Base-by-base conservation (phyloP, 2,797 vertebrate species). In the Myotis vivesi region DNA sequence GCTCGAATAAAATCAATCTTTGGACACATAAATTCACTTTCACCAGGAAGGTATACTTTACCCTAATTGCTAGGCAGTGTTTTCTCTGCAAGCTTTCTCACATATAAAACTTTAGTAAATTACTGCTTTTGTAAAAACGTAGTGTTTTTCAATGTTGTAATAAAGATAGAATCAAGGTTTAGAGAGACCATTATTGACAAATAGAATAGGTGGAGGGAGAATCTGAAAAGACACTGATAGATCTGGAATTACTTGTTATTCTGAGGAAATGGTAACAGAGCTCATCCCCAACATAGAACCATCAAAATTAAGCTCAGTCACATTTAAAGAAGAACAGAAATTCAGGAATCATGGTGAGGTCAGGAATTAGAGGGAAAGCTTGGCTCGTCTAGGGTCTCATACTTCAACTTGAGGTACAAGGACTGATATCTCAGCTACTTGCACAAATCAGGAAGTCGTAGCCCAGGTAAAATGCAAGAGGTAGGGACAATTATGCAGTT, bases 101-200 rank as follows among this genome's bases (percentile, higher is more conserved):
- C 4, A 46, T 62, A 93, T 72, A 88, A 69, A 89, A 85, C 36
- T 57, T 79, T 22, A 77, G 36, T 55, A 83, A 94, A 95, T 87
- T 36, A 64, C 1, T 81, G 19, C 12, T 86, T 95, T 68, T 89
- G 17, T 59, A 59, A 92, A 87, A 46, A 69, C 9, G 4, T 4
- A 10, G 23, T 28, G 20, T 68, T 95, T 62, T 92, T 6, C 59
- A 53, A 51, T 53, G 28, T 95, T 55, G 6, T 68, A n/a, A 66
- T 82, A 64, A 89, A 92, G 28, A 33, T 0, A 53, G 25, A 82
- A 86, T 86, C 57, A 57, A 80, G 19, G 2, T 64, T 17, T 72
- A 85, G 7, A 7, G 28, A 86, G 16, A 44, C 49, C 17, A 80
- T 4, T 72, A 13, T 41, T 75, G 20, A 66, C 44, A 95, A 84